These are phyloP conservation scores for Oscheius sp. DNA, from an alignment of 2,888 invertebrate species.

Conservation along the genomic window DNA sequence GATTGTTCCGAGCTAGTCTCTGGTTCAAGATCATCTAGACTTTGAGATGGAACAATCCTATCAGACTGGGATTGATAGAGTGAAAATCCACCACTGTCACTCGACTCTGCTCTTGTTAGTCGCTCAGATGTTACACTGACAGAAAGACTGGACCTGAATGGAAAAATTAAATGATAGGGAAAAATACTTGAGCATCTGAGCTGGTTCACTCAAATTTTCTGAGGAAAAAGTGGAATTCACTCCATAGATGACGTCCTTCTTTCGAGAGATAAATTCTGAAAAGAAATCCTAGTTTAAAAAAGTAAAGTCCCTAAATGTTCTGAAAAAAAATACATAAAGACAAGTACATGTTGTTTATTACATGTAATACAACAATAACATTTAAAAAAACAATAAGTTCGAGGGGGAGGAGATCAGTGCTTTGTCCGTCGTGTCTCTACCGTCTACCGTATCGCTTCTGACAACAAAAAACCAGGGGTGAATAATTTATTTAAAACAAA, in stretches of 20 bases:
- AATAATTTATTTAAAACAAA: constrained; percentile 13
- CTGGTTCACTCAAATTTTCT: constrained; percentile 32
- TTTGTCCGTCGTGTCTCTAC: background rate
- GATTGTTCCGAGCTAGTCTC: constrained; percentile 29
- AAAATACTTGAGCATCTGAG: constrained; percentile 6
- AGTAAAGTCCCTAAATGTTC: background rate
- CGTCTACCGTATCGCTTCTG: constrained; percentile 8
- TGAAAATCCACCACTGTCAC: constrained; percentile 49
- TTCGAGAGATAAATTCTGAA: constrained; percentile 29
- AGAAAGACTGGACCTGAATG: constrained; percentile 3
- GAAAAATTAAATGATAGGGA: background rate
- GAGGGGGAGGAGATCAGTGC: background rate
- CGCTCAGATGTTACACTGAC: constrained; percentile 27
- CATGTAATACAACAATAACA: background rate
- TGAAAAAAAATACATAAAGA: background rate
- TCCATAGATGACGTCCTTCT: constrained; percentile 46
- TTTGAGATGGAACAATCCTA: background rate
- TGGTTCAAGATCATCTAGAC: constrained; percentile 25
- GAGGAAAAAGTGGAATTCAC: constrained; percentile 54
- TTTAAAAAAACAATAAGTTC: constrained; percentile 1
- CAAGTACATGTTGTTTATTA: constrained; percentile 28
- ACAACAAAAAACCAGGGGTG: constrained; percentile 1
- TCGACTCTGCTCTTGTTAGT: constrained; percentile 39
- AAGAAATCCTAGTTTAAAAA: background rate
- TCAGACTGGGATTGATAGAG: constrained; percentile 12